phyloP scores from a whole-genome alignment of 2,113 vertebrate species.

The Antechinus flavipes region DNA sequence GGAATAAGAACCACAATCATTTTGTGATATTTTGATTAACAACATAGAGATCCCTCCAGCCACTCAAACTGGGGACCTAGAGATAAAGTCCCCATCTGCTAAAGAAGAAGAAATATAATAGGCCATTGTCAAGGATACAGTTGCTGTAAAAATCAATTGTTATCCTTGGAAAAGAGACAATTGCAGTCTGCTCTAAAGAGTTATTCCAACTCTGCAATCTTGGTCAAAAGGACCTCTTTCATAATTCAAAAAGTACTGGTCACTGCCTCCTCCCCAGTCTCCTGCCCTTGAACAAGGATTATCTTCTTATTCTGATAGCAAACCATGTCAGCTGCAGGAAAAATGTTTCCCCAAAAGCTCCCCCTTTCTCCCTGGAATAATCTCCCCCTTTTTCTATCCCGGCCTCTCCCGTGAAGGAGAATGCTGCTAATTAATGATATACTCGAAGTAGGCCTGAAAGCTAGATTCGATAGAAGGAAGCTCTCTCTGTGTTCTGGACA shows the following conservation, averaged over 20 bases:
- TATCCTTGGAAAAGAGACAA: not conserved
- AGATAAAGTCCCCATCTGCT: not conserved
- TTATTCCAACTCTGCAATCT: not conserved
- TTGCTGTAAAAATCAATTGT: not conserved
- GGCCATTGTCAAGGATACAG: not conserved
- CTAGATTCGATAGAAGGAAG: not conserved
- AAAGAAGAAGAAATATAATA: not conserved
- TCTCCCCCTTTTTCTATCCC: too few relatives aligned
- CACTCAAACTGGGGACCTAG: not conserved
- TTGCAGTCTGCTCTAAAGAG: not conserved
- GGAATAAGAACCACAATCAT: not conserved
- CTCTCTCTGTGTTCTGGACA: not conserved
- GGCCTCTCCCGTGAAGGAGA: too few relatives aligned
- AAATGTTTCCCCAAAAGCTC: not conserved
- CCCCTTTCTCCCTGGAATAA: not conserved
- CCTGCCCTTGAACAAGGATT: not conserved
- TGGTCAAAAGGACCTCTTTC: not conserved
- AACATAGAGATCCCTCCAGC: not conserved
- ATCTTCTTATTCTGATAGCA: not conserved
- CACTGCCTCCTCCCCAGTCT: not conserved
- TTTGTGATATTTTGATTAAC: not conserved
- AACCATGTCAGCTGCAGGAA: not conserved
- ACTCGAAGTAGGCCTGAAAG: not conserved
- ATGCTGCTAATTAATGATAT: not conserved
- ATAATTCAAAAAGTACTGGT: not conserved